A percentile compares a stretch with the other conserved stretches of the same genome.
phyloP scores from a whole-genome alignment of 2,113 vertebrate species.

The Perognathus longimembris region DNA sequence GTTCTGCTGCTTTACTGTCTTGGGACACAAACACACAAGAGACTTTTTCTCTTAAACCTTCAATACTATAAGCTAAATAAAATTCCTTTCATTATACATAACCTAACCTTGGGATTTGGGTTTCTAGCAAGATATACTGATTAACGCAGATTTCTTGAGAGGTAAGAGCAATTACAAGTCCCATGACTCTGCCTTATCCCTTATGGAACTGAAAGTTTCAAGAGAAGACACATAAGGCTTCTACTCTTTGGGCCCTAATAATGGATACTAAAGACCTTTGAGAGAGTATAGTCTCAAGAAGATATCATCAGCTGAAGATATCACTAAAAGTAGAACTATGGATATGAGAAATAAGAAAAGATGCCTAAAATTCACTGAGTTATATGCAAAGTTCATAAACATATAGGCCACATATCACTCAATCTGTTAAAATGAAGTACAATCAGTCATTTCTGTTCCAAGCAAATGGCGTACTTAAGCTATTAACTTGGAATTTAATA shows the following conservation, averaged over 20 bases:
- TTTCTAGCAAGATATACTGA: no score
- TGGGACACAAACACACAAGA: neutral
- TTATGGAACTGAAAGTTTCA: neutral
- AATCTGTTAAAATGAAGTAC: neutral
- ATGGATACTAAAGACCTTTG: neutral
- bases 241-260: neutral
- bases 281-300: conserved; percentile 11
- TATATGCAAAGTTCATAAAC: neutral
- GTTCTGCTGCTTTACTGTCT: neutral
- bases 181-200: neutral
- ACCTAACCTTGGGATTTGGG: neutral
- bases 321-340: neutral
- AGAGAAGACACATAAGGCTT: neutral
- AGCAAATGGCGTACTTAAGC: neutral
- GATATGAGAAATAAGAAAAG: neutral
- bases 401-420: neutral
- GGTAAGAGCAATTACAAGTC: conserved; percentile 1
- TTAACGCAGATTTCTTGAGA: neutral
- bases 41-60: neutral
- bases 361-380: neutral
- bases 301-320: conserved; percentile 6
- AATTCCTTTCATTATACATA: neutral
- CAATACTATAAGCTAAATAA: neutral
- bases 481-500: conserved; percentile 3
- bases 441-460: neutral